Evolutionary conservation across 2,797 vertebrate species (phyloP), one percentile per base, ranked within the genome.

Genomic region (Molossus molossus): DNA sequence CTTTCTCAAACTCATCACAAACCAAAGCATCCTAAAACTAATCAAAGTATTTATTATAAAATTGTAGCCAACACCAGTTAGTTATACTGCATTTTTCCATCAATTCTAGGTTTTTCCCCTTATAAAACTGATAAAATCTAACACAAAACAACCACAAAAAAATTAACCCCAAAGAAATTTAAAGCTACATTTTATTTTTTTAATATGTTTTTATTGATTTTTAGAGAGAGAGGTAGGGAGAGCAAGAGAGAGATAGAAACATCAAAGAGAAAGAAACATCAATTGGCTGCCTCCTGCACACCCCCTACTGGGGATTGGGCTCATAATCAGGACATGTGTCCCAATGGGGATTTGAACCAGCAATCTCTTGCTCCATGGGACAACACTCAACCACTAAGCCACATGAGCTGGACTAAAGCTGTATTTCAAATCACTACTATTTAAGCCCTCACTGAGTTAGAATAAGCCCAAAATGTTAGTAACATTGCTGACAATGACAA

Each of bases 11-110:
- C 18, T 90, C 48, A 62, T 86, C 29, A 69, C 18, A 96, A 96
- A 94, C 15, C 57, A 92, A 96, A 92, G 55, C 48, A 83, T 90
- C 70, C n/a, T 90, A 94, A 90, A 96, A 85, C 11, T 67, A 62
- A 91, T 92, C 29, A 45, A 93, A 89, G 40, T 72, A 91, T 81
- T 89, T 90, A 92, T 55, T 90, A 75, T 20, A 91, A 94, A 91
- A 73, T 3, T 95, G 10, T 76, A 96, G 40, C 65, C 5, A 89
- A 17, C 3, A 80, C 9, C 92, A 82, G 29, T 94, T 80, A 70
- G 25, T 92, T 86, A 87, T 80, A 83, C 96, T 70, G 6, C 14
- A 87, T 83, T 96, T 94, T 84, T 55, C 27, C 21, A 92, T 45
- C 33, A 48, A 21, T 76, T 95, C 77, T 20, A 72, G 55, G 55